Base-by-base conservation (phyloP, 2,113 vertebrate genomes). In the Rhombomys opimus region DNA sequence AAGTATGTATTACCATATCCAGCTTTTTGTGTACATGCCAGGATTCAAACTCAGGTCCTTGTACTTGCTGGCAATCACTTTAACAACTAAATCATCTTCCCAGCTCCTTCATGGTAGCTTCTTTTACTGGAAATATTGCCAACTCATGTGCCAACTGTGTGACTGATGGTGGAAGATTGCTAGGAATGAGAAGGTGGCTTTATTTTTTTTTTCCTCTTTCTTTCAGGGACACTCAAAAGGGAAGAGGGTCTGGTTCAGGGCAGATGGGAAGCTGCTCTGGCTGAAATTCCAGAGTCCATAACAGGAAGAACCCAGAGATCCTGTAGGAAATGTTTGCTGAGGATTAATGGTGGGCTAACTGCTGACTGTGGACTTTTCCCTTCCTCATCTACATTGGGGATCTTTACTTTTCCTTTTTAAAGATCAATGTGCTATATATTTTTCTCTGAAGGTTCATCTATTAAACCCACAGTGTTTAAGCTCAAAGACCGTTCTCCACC, bases 401-500 rank as follows among this genome's bases (percentile, higher is more conserved):
- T 84, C 95, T 97, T 92, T 78, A 70, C 81, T 89, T 89, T 97
- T 84, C 87, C 91, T 93, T 95, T 97, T 90, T 41, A 90, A 78
- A 97, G 95, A 97, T 96, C 97, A 96, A 72, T 96, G 90, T 70
- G 81, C 81, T 77, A 1, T 95, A 77, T 89, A 76, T 81, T 94
- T 95, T 96, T 89, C 78, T 67, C 94, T 68, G 72, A 96, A 95
- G 93, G 72, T 80, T 35, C 95, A 95, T 97, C 95, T 97, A 96
- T 97, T 95, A 97, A 96, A 92, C 80, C 88, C 88, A 90, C 59
- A 63, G 80, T 87, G 63, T 82, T 89, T 73, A 90, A 78, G 88
- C 86, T 88, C 9, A 0, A 70, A 89, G 89, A 97, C 87, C 57
- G 38, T 90, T 92, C 91, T 87, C 92, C 20, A 82, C 91, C 54